Evolutionary conservation across 1,140 invertebrate genomes (phyloP), one percentile per base, ranked within the genome.

Genomic region (Papilio machaon): DNA sequence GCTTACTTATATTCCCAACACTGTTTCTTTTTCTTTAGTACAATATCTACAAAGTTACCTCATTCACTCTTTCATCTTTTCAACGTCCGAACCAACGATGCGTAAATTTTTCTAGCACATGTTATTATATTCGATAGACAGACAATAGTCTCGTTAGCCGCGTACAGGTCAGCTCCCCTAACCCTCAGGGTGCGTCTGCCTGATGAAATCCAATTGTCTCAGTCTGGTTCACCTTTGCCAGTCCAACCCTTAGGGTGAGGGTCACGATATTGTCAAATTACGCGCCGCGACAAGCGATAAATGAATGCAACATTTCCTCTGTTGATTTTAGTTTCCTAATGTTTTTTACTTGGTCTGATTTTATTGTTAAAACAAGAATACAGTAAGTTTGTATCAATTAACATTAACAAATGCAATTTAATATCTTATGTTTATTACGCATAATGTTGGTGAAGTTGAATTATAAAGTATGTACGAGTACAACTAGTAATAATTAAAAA

Each of bases 131-230:
- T 19, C 4, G 19, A 30, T 2, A 64, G 60, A 64, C 60, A 30
- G 19, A 64, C 60, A 64, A 64, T 64, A 30, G 9, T 23, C 60
- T 64, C 60, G 60, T 64, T 64, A 64, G 10, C 58, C 23, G 60
- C 49, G 49, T 10, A 9, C 19, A 64, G 60, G 19, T 30, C 19
- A 64, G 60, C 19, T 58, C 54, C 60, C 60, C 60, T 23, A 30
- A 30, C 60, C 60, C 60, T 64, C 19, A 30, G 60, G 60, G 19
- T 64, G 19, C 60, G 19, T 23, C 60, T 30, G 60, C 11, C 8
- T 64, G 60, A 64, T 64, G 19, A 64, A 64, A 64, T 64, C 60
- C 60, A 64, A 64, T 64, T 64, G 60, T 23, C 60, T 64, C 54
- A 58, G 54, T 58, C 54, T 58, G 54, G 54, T 58, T 58, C 54